phyloP scores from a whole-genome alignment of 2,888 invertebrate species.

The Morpho helenor region DNA sequence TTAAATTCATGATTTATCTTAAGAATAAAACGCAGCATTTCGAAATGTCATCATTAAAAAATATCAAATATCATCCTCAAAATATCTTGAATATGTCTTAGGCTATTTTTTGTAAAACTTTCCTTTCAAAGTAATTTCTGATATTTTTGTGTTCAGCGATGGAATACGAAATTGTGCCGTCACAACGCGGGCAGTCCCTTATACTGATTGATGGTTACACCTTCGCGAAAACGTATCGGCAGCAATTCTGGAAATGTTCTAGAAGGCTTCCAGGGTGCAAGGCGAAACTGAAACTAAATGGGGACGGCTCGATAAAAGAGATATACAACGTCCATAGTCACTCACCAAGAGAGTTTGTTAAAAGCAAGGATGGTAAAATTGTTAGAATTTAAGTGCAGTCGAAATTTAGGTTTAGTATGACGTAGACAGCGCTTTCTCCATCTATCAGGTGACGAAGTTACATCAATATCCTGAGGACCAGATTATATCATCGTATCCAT shows the following conservation, averaged over 20 bases:
- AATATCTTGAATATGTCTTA: not conserved
- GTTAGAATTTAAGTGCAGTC: constrained; percentile 6
- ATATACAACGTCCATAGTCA: constrained; percentile 23
- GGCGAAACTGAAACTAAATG: constrained; percentile 32
- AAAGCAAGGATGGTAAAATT: constrained; percentile 10
- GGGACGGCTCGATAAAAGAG: constrained; percentile 25
- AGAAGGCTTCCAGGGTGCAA: constrained; percentile 29
- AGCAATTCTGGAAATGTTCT: constrained; percentile 31
- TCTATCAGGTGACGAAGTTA: too few relatives aligned
- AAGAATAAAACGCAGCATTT: too few relatives aligned
- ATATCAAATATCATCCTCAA: too few relatives aligned
- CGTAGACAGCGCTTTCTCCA: too few relatives aligned
- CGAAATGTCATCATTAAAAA: too few relatives aligned
- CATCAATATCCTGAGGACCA: too few relatives aligned
- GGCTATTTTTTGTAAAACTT: too few relatives aligned
- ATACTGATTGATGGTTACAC: constrained; percentile 18
- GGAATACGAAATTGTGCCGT: constrained; percentile 21
- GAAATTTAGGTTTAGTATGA: too few relatives aligned
- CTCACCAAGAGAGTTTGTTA: constrained; percentile 22
- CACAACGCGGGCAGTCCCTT: constrained; percentile 24
- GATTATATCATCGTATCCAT: too few relatives aligned
- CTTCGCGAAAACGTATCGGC: constrained; percentile 17
- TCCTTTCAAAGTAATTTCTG: too few relatives aligned
- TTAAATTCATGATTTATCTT: too few relatives aligned
- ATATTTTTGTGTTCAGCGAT: constrained; percentile 8